phyloP scores from a whole-genome alignment of 1,140 invertebrate species.

The Sycobia sp. region DNA sequence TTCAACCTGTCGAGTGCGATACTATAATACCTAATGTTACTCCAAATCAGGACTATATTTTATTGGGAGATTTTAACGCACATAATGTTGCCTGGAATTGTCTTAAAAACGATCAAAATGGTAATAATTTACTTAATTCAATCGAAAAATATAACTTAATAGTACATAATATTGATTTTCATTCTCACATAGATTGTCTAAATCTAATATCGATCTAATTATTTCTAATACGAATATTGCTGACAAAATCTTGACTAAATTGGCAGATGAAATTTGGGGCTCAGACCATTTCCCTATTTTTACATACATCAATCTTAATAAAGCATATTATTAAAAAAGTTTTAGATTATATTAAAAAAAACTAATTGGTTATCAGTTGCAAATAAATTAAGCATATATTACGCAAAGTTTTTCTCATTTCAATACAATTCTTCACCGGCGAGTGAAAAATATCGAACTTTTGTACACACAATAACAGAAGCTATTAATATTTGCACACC shows the following conservation, averaged over 20 bases:
- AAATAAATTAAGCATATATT: background rate
- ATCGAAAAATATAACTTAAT: background rate
- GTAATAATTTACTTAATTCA: background rate
- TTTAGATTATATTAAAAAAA: too few relatives aligned
- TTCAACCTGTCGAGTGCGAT: background rate
- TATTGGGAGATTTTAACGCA: constrained; percentile 5
- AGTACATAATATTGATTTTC: background rate
- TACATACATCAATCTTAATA: background rate
- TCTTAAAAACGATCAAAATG: background rate
- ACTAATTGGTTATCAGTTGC: too few relatives aligned
- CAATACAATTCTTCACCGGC: background rate
- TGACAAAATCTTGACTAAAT: background rate
- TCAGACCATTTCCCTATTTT: background rate
- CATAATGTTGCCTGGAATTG: constrained; percentile 9
- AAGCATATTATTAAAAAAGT: too few relatives aligned
- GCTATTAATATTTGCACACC: background rate
- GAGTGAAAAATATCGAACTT: too few relatives aligned
- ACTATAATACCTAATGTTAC: background rate
- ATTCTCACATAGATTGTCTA: background rate
- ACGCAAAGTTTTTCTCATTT: background rate
- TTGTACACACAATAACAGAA: too few relatives aligned
- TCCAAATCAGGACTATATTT: background rate
- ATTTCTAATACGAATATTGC: background rate
- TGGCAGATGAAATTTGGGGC: background rate
- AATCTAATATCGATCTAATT: constrained; percentile 2